These are phyloP conservation scores for Teleopsis dalmanni DNA, from an alignment of 1,140 invertebrate species.

Conservation along the genomic window DNA sequence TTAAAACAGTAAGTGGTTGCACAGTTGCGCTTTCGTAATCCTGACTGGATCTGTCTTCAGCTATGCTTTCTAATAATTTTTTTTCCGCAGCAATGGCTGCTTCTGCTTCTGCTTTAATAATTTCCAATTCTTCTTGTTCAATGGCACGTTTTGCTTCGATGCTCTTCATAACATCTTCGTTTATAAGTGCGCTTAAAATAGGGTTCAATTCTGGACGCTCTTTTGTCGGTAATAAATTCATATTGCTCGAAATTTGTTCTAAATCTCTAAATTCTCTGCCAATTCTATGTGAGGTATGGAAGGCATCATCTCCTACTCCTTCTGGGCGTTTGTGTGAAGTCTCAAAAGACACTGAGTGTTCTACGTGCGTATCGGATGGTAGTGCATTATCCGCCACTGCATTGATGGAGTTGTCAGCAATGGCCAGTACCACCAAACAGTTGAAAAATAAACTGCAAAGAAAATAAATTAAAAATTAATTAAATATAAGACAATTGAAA, in stretches of 20 bases:
- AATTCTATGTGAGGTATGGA: constrained; percentile 37
- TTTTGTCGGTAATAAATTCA: constrained; percentile 39
- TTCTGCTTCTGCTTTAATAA: constrained; percentile 29
- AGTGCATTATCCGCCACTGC: neutral
- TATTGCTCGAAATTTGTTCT: constrained; percentile 18
- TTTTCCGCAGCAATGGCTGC: constrained; percentile 16
- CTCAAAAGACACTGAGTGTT: constrained; percentile 21
- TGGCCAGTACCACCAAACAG: constrained; percentile 6
- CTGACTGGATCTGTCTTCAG: neutral
- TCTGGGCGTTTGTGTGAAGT: constrained; percentile 37
- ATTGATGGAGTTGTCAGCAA: constrained; percentile 8
- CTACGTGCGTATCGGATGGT: neutral
- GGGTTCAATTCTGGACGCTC: constrained; percentile 41
- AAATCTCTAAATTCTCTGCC: constrained; percentile 5
- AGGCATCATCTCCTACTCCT: constrained; percentile 21
- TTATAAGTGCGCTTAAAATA: constrained; percentile 38
- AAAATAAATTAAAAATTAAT: constrained; percentile 3
- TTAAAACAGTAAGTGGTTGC: constrained; percentile 9
- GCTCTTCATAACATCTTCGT: constrained; percentile 44
- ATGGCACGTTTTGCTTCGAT: constrained; percentile 42
- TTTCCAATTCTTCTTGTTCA: constrained; percentile 36
- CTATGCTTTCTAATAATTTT: neutral
- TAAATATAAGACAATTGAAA: constrained; percentile 1
- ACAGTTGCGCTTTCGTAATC: neutral
- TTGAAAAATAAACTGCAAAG: constrained; percentile 11